Evolutionary conservation across 1,140 invertebrate species (phyloP).

Genomic region (Pissodes strobi): DNA sequence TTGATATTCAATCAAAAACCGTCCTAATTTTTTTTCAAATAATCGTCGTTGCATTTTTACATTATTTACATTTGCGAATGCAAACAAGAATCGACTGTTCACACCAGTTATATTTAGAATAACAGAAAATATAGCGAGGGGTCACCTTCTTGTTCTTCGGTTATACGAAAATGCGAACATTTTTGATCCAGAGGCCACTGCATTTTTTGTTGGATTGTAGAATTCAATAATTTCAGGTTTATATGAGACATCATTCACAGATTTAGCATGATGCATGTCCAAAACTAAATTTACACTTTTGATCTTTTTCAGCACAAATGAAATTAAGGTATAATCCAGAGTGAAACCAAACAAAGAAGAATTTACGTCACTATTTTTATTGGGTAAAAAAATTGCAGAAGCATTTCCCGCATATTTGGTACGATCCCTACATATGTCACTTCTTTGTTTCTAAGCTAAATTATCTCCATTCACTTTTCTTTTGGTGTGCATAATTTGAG

Average conservation of each 20-base stretch:
- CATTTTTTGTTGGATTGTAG: not conserved
- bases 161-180: not conserved
- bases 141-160: not conserved
- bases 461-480: not conserved
- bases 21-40: no score
- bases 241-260: not conserved
- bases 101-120: no score
- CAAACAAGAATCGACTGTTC: no score
- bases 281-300: not conserved
- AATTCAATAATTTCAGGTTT: not conserved
- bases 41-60: no score
- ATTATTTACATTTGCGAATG: no score
- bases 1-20: no score
- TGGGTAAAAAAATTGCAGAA: not conserved
- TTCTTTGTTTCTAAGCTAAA: not conserved
- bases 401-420: not conserved
- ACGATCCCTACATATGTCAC: not conserved
- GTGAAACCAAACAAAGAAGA: conserved; percentile 2
- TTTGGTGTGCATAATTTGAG: not conserved
- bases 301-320: not conserved
- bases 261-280: not conserved
- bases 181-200: not conserved
- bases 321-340: not conserved
- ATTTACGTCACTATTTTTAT: conserved; percentile 4
- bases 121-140: not conserved